Percentiles rank a stretch among this genome's conserved stretches.
phyloP scores from a whole-genome alignment of 2,797 vertebrate genomes.

The Hapalemur alaotrensis region DNA sequence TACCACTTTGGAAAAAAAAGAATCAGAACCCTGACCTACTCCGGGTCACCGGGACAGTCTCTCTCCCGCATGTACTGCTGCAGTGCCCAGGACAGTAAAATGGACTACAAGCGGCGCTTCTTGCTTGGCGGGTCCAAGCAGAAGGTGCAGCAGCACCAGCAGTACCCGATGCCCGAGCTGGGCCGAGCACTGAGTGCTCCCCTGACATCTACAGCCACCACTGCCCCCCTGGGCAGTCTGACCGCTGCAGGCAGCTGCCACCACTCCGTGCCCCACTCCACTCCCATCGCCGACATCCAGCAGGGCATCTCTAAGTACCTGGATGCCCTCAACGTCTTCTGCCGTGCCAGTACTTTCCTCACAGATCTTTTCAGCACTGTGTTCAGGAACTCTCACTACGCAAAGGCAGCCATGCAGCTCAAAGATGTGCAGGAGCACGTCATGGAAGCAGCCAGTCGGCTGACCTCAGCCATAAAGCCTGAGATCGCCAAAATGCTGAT shows the following conservation, averaged over 20 bases:
- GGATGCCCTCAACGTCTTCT: constrained; percentile 98
- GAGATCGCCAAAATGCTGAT: constrained; percentile 99
- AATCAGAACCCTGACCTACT: constrained; percentile 72
- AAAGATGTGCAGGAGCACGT: constrained; percentile 99
- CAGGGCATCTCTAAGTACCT: constrained; percentile 99
- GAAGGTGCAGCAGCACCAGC: constrained; percentile 99
- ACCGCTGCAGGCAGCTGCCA: constrained; percentile 90
- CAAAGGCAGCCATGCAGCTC: constrained; percentile 99
- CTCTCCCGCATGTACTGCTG: constrained; percentile 99
- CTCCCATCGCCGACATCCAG: constrained; percentile 98
- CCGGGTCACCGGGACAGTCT: constrained; percentile 74
- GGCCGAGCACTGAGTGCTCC: constrained; percentile 95
- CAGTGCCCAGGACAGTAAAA: constrained; percentile 98
- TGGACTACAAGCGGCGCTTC: constrained; percentile 99
- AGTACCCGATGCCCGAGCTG: constrained; percentile 97
- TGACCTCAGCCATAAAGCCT: constrained; percentile 99
- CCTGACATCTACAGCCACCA: constrained; percentile 87
- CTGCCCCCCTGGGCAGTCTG: constrained; percentile 88
- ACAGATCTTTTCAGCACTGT: constrained; percentile 99
- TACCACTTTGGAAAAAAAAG: constrained; percentile 69
- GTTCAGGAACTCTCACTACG: constrained; percentile 98
- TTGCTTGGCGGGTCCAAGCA: constrained; percentile 99
- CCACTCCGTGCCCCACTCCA: constrained; percentile 89
- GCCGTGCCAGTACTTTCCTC: constrained; percentile 97
- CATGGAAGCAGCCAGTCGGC: constrained; percentile 97